Conservation (phyloP, 2,888 invertebrate species). For the Dolomedes plantarius region DNA sequence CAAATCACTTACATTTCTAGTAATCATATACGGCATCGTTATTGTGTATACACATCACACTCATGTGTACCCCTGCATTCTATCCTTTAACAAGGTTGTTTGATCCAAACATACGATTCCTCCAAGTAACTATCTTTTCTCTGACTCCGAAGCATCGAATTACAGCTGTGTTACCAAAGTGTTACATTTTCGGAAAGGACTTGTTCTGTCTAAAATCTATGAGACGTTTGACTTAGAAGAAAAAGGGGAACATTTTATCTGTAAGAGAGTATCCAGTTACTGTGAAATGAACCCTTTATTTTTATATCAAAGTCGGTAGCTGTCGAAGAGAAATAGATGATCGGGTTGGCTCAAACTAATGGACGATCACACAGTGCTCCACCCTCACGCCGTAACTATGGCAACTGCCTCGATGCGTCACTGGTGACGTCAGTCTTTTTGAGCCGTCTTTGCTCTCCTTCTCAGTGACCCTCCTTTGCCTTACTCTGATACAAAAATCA, state of each 20-base stretch:
- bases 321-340: slow-evolving; percentile 35
- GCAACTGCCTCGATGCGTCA: slow-evolving; percentile 58
- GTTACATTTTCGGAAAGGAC: too few species aligned
- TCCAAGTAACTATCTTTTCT: too few species aligned
- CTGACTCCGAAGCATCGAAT: too few species aligned
- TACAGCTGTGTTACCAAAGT: too few species aligned
- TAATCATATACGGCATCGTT: too few species aligned
- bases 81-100: too few species aligned
- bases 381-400: slow-evolving; percentile 42
- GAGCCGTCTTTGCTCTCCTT: not conserved
- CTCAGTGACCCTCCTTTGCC: not conserved
- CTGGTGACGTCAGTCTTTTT: slow-evolving; percentile 52
- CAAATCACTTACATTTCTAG: too few species aligned
- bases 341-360: slow-evolving; percentile 30
- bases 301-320: slow-evolving; percentile 15
- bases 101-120: too few species aligned
- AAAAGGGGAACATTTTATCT: not conserved
- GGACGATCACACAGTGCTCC: slow-evolving; percentile 36
- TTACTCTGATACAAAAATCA: not conserved
- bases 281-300: not conserved
- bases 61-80: too few species aligned
- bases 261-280: not conserved
- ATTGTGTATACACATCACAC: too few species aligned
- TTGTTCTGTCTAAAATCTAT: too few species aligned
- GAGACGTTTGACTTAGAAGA: not conserved